phyloP scores from a whole-genome alignment of 2,797 vertebrate genomes.

The Hoplostethus mediterraneus region DNA sequence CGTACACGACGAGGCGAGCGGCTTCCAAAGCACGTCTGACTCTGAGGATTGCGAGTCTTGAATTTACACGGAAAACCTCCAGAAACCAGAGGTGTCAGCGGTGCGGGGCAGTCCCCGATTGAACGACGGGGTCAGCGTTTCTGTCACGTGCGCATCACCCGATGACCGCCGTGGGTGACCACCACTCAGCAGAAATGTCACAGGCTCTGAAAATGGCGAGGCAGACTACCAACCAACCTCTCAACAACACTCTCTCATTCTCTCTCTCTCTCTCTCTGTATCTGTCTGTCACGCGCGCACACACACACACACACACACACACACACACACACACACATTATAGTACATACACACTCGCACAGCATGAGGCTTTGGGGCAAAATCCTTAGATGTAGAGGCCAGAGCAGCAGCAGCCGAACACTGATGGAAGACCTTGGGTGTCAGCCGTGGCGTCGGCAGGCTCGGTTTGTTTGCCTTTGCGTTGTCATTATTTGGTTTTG shows the following conservation, averaged over 20 bases:
- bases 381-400: conserved; percentile 27
- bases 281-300: not conserved
- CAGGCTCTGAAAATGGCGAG: conserved; percentile 54
- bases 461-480: conserved; percentile 71
- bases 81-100: conserved; percentile 74
- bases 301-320: conserved; percentile 5
- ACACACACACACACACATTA: not conserved
- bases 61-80: conserved; percentile 48
- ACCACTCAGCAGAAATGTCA: conserved; percentile 81
- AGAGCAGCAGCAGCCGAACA: conserved; percentile 23
- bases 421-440: conserved; percentile 73
- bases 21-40: conserved; percentile 22
- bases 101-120: conserved; percentile 46
- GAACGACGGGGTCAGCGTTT: conserved; percentile 76
- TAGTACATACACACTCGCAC: conserved; percentile 21
- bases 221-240: conserved; percentile 13
- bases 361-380: conserved; percentile 35
- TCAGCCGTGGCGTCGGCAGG: conserved; percentile 60
- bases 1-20: conserved; percentile 59
- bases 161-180: conserved; percentile 68
- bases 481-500: conserved; percentile 68
- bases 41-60: conserved; percentile 27
- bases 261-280: not conserved
- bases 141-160: conserved; percentile 73
- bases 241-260: conserved; percentile 7